Conservation (phyloP, 53 echinoderm and acorn worm genomes). For the Paelopatides confundens region DNA sequence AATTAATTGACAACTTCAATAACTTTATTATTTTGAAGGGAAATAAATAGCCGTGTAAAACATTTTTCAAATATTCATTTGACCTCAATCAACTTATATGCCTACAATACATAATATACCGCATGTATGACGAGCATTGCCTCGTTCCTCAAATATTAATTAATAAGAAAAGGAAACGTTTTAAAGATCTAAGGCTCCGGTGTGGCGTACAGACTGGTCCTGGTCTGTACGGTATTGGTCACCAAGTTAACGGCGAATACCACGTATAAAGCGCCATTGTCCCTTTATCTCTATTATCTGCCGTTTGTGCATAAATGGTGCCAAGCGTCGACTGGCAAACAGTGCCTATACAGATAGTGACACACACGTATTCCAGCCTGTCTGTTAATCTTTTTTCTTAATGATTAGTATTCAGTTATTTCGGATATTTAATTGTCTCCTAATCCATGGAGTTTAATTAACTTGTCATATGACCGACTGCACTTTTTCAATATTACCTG, state of each 20-base stretch:
- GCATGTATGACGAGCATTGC: too few species aligned
- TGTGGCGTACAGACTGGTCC: neutral
- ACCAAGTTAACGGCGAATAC: neutral
- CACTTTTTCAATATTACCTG: neutral
- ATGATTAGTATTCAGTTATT: neutral
- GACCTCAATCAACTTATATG: too few species aligned
- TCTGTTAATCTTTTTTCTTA: neutral
- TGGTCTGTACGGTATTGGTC: neutral
- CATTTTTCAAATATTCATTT: too few species aligned
- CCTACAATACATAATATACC: too few species aligned
- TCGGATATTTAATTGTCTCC: conserved; percentile 2
- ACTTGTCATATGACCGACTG: neutral
- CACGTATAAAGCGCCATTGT: neutral
- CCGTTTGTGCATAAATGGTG: neutral
- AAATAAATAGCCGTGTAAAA: too few species aligned
- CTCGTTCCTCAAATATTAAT: conserved; percentile 8
- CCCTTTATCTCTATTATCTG: neutral
- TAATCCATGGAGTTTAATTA: neutral
- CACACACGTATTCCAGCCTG: neutral
- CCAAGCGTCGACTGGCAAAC: conserved; percentile 8
- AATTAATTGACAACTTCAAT: too few species aligned
- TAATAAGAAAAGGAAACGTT: neutral
- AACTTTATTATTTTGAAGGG: too few species aligned
- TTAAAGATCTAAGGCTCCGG: neutral
- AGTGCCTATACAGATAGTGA: neutral